A percentile compares a stretch with the other conserved stretches of the same genome.
phyloP scores from a whole-genome alignment of 2,888 invertebrate species.

The Octodonta nipae region DNA sequence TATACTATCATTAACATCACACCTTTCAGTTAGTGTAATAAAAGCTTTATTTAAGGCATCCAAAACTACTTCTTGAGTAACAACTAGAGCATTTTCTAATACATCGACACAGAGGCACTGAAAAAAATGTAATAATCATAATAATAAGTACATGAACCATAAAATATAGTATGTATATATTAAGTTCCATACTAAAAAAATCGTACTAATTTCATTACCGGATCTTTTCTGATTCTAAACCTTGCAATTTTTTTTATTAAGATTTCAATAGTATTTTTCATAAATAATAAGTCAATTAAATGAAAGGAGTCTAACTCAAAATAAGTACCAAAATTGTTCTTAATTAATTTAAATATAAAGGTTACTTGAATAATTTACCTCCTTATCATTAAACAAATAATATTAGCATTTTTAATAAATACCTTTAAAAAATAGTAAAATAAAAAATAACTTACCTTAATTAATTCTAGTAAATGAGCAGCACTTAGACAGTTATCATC shows the following conservation, averaged over 20 bases:
- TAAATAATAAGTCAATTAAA: not conserved
- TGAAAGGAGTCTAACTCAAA: not conserved
- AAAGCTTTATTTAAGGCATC: slow-evolving; percentile 15
- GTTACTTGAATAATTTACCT: not conserved
- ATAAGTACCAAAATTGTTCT: slow-evolving; percentile 1
- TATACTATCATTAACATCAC: slow-evolving; percentile 28
- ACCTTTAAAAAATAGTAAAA: not conserved
- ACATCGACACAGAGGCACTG: slow-evolving; percentile 15
- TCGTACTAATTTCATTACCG: no score
- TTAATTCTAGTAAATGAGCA: slow-evolving; percentile 22
- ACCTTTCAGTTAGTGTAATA: slow-evolving; percentile 22
- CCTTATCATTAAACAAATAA: not conserved
- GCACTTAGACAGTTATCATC: slow-evolving; percentile 21
- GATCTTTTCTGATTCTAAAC: no score
- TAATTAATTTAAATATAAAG: not conserved
- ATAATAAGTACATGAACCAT: not conserved
- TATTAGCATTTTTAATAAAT: not conserved
- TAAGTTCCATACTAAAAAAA: no score
- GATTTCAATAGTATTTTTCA: not conserved
- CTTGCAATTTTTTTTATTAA: no score
- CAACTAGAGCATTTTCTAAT: slow-evolving; percentile 10
- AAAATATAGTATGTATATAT: not conserved
- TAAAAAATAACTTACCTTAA: slow-evolving; percentile 19
- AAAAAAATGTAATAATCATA: slow-evolving; percentile 6
- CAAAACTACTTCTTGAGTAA: slow-evolving; percentile 10